These are phyloP conservation scores for Xylota sylvarum DNA, from an alignment of 2,888 invertebrate genomes.

Conservation along the genomic window DNA sequence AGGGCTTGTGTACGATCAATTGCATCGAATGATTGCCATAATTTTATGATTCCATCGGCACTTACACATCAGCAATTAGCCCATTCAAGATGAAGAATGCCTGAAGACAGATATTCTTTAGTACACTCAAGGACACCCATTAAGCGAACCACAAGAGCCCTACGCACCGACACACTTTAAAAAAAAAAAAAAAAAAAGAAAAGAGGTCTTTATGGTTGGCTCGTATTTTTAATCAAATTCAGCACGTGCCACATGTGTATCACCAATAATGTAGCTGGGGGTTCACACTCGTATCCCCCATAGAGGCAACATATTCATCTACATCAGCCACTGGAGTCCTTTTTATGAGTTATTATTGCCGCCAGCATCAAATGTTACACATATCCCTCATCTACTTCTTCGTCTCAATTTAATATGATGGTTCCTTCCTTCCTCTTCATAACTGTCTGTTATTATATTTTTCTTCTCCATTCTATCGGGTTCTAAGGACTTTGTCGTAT, in stretches of 20 bases:
- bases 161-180: slow-evolving; percentile 7
- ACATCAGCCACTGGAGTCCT: slow-evolving; percentile 47
- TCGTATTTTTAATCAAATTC: slow-evolving; percentile 55
- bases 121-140: slow-evolving; percentile 52
- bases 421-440: slow-evolving; percentile 13
- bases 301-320: slow-evolving; percentile 31
- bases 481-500: slow-evolving; percentile 25
- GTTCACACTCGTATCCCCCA: neutral
- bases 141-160: slow-evolving; percentile 27
- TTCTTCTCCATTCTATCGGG: neutral
- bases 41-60: slow-evolving; percentile 61
- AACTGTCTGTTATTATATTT: slow-evolving; percentile 30
- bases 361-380: slow-evolving; percentile 68
- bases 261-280: slow-evolving; percentile 42
- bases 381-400: slow-evolving; percentile 35
- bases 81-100: slow-evolving; percentile 13
- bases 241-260: slow-evolving; percentile 64
- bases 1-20: slow-evolving; percentile 63
- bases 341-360: slow-evolving; percentile 72
- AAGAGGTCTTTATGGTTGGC: slow-evolving; percentile 34
- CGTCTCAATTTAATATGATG: slow-evolving; percentile 41
- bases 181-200: neutral
- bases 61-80: slow-evolving; percentile 66
- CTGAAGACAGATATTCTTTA: slow-evolving; percentile 29
- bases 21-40: slow-evolving; percentile 72